Base-by-base conservation (phyloP, 2,113 vertebrate genomes). In the Zapornia atra region DNA sequence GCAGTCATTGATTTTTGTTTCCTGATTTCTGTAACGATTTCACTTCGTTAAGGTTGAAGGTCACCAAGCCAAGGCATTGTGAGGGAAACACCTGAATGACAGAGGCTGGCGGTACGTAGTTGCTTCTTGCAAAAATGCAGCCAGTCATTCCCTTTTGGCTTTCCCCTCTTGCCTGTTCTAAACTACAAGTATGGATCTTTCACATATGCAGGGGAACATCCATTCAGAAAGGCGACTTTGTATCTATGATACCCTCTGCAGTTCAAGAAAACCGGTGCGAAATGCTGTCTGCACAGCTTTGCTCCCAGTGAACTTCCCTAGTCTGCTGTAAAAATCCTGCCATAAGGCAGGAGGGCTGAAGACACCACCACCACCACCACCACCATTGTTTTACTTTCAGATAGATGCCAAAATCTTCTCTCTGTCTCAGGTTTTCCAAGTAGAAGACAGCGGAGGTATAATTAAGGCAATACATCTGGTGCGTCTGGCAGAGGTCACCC, bases 401-500 rank as follows among this genome's bases (percentile, higher is more conserved):
- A 34, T 99, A 99, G 72, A 97, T 98, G 94, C 98, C 96, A 96
- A 99, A 99, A 97, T 99, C 99, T 85, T 99, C 98, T 86, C 98
- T 98, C 89, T 98, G 96, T 95, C 98, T 99, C 97, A 99, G 97
- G 81, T 92, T 98, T 97, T 99, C 98, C 95, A 99, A 98, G 97
- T 99, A 99, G 96, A 99, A 97, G 85, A 99, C 86, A 82, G 99
- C 98, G 0, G 99, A 97, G 22, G 99, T 98, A 95, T 99, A 99
- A 96, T 99, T 99, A 87, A 99, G 98, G 96, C 99, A 99, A 97
- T 99, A 99, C 83, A 98, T 99, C 97, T 99, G 98, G 85, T 99
- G 98, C 90, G 98, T 98, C 95, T 98, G 98, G 93, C 99, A 99
- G 68, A 99, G 97, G 86, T 98, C 98, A 56, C 98, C 98, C 80